A percentile compares a stretch with the other conserved stretches of the same genome.
Evolutionary conservation across 1,140 invertebrate genomes (phyloP).

Genomic region (Lineus longissimus): DNA sequence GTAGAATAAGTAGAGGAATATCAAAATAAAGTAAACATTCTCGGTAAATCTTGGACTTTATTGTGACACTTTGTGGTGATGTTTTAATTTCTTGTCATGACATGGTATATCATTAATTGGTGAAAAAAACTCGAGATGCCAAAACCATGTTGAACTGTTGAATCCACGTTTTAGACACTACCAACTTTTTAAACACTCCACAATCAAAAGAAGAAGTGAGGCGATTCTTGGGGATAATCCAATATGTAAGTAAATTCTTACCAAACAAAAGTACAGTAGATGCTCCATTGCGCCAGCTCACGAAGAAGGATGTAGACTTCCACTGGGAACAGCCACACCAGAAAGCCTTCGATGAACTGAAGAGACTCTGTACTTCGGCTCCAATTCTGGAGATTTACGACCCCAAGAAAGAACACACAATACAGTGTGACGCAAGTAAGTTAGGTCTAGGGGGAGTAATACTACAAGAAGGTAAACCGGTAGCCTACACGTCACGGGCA

Average conservation of each 20-base stretch:
- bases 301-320: constrained; percentile 21
- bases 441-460: background rate
- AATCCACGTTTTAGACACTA: no score
- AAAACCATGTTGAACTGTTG: no score
- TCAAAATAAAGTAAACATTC: no score
- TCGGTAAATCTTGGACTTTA: no score
- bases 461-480: background rate
- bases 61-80: no score
- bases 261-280: constrained; percentile 25
- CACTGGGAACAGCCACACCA: constrained; percentile 22
- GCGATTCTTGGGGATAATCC: constrained; percentile 28
- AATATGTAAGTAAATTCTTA: constrained; percentile 32
- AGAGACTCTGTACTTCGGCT: background rate
- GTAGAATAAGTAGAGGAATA: no score
- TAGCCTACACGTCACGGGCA: background rate
- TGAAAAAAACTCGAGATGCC: no score
- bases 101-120: no score
- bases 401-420: constrained; percentile 7
- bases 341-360: constrained; percentile 28
- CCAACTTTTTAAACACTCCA: no score
- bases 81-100: no score
- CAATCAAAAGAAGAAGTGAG: constrained; percentile 23
- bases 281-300: constrained; percentile 26
- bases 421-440: constrained; percentile 2
- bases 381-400: no score